Evolutionary conservation across 23 tunicate species (phyloP).

Genomic region (Corella eumyota): DNA sequence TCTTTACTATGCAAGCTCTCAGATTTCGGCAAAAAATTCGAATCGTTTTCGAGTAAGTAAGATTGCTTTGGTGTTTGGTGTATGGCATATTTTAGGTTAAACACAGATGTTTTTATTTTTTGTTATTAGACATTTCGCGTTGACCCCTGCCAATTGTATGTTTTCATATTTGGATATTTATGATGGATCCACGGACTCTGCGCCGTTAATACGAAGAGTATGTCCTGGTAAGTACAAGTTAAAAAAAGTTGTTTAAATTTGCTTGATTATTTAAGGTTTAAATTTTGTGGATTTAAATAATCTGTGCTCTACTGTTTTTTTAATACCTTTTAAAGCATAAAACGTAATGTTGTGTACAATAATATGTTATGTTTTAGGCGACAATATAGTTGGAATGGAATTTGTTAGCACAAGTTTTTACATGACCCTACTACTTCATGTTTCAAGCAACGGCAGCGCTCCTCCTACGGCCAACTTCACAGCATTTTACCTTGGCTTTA

Average conservation of each 20-base stretch:
- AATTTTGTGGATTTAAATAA: too few relatives aligned
- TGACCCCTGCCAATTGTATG: constrained; percentile 65
- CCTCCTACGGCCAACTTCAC: constrained; percentile 60
- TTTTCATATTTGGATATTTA: constrained; percentile 48
- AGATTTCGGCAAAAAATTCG: constrained; percentile 36
- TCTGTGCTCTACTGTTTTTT: too few relatives aligned
- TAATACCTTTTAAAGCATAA: too few relatives aligned
- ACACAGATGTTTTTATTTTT: too few relatives aligned
- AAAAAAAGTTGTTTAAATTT: too few relatives aligned
- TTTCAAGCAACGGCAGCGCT: constrained; percentile 21
- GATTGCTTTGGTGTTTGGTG: not conserved
- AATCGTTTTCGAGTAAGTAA: constrained; percentile 50
- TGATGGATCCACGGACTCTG: constrained; percentile 45
- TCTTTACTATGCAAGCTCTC: constrained; percentile 47
- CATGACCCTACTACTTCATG: constrained; percentile 48
- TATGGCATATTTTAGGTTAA: constrained; percentile 1
- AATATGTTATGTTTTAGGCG: too few relatives aligned
- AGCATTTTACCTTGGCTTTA: constrained; percentile 45
- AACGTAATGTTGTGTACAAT: too few relatives aligned
- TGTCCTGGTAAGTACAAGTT: constrained; percentile 55
- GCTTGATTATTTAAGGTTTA: too few relatives aligned
- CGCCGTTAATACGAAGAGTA: constrained; percentile 22
- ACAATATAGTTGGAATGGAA: constrained; percentile 24
- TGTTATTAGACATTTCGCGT: constrained; percentile 49
- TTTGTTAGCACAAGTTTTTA: constrained; percentile 44